These are phyloP conservation scores for Stratiomys singularior DNA, from an alignment of 2,888 invertebrate species.

Conservation along the genomic window DNA sequence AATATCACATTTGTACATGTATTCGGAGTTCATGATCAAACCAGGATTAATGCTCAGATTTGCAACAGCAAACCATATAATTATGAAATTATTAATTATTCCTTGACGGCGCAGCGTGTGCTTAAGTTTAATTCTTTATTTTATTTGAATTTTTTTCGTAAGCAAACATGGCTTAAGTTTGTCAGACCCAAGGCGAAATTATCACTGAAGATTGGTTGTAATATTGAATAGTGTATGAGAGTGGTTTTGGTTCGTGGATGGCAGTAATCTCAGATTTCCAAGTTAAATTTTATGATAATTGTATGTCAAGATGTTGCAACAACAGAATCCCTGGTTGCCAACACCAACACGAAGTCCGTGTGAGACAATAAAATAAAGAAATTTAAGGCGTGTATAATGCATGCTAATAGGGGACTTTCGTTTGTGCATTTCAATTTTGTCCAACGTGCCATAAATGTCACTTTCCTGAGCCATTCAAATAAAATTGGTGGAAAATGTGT, in stretches of 20 bases:
- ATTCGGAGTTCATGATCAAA: background rate
- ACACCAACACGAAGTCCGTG: background rate
- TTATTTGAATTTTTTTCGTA: background rate
- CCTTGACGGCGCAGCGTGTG: background rate
- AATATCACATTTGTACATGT: background rate
- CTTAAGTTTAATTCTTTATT: background rate
- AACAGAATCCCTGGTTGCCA: background rate
- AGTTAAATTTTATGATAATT: background rate
- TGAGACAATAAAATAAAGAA: background rate
- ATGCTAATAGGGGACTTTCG: background rate
- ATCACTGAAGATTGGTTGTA: background rate
- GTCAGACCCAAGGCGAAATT: background rate
- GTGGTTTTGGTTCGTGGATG: background rate
- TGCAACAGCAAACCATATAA: conserved; percentile 2
- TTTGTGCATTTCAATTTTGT: background rate
- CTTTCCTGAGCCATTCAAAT: background rate
- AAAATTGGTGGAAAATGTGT: background rate
- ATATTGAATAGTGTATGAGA: background rate
- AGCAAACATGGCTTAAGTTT: background rate
- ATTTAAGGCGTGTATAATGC: background rate
- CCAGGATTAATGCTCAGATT: background rate
- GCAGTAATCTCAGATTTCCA: background rate
- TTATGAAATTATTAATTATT: conserved; percentile 22
- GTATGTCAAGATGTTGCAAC: background rate
- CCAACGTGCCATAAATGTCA: background rate